Percentiles rank a stretch among this genome's conserved stretches.
Conservation (phyloP, 2,888 invertebrate genomes). For the Pachydiplax longipennis region DNA sequence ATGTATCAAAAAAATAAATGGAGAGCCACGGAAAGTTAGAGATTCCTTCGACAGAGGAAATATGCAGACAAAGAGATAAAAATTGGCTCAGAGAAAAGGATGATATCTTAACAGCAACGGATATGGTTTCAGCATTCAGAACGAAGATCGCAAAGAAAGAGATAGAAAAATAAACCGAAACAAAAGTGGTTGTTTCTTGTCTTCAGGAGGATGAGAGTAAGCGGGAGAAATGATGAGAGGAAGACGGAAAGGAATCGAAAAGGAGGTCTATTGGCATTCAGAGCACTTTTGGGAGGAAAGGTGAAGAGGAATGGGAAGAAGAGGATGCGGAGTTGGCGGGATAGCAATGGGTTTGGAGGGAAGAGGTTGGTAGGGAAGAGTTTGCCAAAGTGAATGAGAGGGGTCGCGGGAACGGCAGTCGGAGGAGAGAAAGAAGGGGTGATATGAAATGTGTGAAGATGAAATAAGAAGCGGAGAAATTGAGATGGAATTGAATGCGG, state of each 20-base stretch:
- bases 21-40: neutral
- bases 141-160: neutral
- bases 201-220: neutral
- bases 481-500: neutral
- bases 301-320: neutral
- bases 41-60: neutral
- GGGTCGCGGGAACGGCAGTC: neutral
- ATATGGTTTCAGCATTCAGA: too few species aligned
- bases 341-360: neutral
- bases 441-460: neutral
- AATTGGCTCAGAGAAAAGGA: neutral
- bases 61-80: neutral
- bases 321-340: neutral
- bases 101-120: neutral
- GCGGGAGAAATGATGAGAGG: neutral
- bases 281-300: constrained; percentile 5
- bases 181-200: neutral
- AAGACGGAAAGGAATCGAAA: constrained; percentile 3
- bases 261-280: constrained; percentile 25
- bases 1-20: neutral
- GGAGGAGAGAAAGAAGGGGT: neutral
- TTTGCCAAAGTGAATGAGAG: neutral
- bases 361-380: neutral
- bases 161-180: neutral
- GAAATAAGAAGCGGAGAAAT: neutral